Evolutionary conservation across 2,888 invertebrate species (phyloP).

Genomic region (Phasia obesa): DNA sequence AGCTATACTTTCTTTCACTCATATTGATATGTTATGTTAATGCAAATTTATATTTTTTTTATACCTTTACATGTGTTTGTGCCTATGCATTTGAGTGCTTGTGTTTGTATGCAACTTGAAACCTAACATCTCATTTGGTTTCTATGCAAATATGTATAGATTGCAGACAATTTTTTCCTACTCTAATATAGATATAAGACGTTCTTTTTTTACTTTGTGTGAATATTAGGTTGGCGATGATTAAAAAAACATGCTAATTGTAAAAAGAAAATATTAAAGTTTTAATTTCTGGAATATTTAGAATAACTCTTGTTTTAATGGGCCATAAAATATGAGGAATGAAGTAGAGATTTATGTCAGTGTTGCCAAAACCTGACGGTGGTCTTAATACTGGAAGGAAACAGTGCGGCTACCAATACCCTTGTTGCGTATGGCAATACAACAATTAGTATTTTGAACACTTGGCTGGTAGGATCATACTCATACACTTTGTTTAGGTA

Average conservation of each 20-base stretch:
- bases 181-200: slow-evolving; percentile 18
- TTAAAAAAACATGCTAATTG: not conserved
- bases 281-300: too few relatives aligned
- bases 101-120: slow-evolving; percentile 32
- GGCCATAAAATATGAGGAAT: too few relatives aligned
- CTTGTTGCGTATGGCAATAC: too few relatives aligned
- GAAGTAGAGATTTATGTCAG: too few relatives aligned
- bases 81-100: slow-evolving; percentile 12
- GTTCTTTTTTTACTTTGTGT: not conserved
- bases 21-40: slow-evolving; percentile 25
- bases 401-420: too few relatives aligned
- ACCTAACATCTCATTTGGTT: slow-evolving; percentile 61
- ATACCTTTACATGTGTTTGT: slow-evolving; percentile 10
- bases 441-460: too few relatives aligned
- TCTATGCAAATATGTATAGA: slow-evolving; percentile 62
- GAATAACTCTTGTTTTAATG: too few relatives aligned
- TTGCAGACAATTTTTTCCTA: slow-evolving; percentile 47
- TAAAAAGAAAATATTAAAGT: too few relatives aligned
- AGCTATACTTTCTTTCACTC: not conserved
- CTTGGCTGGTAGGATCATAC: too few relatives aligned
- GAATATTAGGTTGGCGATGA: not conserved
- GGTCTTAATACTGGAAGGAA: too few relatives aligned
- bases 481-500: too few relatives aligned
- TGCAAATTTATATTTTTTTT: slow-evolving; percentile 22
- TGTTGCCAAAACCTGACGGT: too few relatives aligned